Evolutionary conservation across 2,888 invertebrate genomes (phyloP).

Genomic region (Ephialtes manifestator): DNA sequence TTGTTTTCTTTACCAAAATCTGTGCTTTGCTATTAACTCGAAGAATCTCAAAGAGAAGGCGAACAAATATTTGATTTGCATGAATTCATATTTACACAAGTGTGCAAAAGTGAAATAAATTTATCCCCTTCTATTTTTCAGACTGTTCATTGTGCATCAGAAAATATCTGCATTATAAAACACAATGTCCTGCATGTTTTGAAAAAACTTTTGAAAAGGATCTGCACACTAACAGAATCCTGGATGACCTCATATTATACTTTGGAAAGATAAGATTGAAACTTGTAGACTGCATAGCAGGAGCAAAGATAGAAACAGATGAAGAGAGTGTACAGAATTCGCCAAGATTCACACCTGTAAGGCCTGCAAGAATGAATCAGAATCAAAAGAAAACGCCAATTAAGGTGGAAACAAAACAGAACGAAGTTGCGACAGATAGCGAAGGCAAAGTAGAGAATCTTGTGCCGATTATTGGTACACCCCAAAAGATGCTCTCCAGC

Average conservation of each 20-base stretch:
- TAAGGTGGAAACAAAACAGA: slow-evolving; percentile 37
- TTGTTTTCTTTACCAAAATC: not conserved
- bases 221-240: slow-evolving; percentile 85
- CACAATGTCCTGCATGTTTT: slow-evolving; percentile 87
- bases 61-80: too few species aligned
- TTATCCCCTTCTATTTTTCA: slow-evolving; percentile 76
- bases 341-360: slow-evolving; percentile 65
- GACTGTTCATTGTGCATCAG: slow-evolving; percentile 87
- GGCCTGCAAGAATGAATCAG: slow-evolving; percentile 72
- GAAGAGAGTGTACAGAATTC: slow-evolving; percentile 17
- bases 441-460: not conserved
- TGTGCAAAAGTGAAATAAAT: not conserved
- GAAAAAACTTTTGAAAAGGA: slow-evolving; percentile 85
- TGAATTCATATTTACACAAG: too few species aligned
- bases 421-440: not conserved
- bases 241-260: slow-evolving; percentile 85
- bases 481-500: slow-evolving; percentile 69
- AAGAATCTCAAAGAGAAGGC: too few species aligned
- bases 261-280: slow-evolving; percentile 82
- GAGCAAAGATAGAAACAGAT: slow-evolving; percentile 70
- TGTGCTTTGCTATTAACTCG: too few species aligned
- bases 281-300: slow-evolving; percentile 76
- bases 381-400: slow-evolving; percentile 64
- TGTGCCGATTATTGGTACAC: not conserved
- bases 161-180: slow-evolving; percentile 86